phyloP scores from a whole-genome alignment of 1,140 invertebrate species.

The Penaeus vannamei region DNA sequence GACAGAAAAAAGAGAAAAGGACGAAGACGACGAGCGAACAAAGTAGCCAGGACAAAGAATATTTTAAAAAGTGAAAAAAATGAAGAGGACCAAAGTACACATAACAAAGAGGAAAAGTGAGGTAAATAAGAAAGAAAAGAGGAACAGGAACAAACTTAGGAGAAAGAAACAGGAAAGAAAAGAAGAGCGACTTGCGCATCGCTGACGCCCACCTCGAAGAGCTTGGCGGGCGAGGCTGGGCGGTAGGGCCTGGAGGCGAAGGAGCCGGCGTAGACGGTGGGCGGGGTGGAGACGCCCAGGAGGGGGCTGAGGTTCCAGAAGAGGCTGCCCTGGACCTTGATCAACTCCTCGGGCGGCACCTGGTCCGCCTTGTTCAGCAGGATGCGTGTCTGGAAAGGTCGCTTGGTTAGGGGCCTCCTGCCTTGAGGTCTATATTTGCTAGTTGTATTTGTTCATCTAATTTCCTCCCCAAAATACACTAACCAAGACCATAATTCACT shows the following conservation, averaged over 20 bases:
- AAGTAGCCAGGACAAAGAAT: no score
- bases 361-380: conserved; percentile 95
- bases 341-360: conserved; percentile 91
- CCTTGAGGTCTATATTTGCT: no score
- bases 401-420: neutral
- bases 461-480: no score
- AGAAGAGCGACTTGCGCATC: no score
- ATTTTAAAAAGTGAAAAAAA: no score
- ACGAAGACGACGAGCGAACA: no score
- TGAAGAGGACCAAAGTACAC: no score
- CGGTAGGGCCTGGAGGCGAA: conserved; percentile 91
- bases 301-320: conserved; percentile 97
- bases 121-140: neutral
- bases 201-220: conserved; percentile 67
- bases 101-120: neutral
- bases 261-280: conserved; percentile 87
- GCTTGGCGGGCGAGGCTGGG: conserved; percentile 67
- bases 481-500: no score
- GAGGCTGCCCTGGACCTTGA: conserved; percentile 92
- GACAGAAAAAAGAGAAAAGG: neutral
- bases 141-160: no score
- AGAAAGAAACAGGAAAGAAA: no score
- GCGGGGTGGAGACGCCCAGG: conserved; percentile 94
- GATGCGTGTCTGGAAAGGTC: conserved; percentile 77
- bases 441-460: no score